Evolutionary conservation across 64 coral and sea anemone species (phyloP), one percentile per base, ranked within the genome.

Genomic region (Dendrophyllia cribrosa): DNA sequence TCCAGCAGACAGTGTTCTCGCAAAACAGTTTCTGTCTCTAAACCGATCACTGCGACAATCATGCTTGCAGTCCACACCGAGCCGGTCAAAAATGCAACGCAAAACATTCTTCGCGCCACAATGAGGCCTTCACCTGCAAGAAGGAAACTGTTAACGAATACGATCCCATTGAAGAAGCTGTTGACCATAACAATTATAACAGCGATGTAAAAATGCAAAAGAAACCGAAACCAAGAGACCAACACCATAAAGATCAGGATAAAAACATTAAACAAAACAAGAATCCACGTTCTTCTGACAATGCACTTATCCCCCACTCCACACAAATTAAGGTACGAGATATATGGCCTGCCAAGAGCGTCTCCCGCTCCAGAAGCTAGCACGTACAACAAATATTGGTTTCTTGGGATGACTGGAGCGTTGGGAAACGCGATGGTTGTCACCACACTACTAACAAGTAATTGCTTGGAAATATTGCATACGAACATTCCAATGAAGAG

Each of bases 321-420:
- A 76, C 74, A 53, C 14, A 51, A 51, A 76, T 45, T 20, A 0
- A 76, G n/a, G 47, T n/a, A 21, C 7, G 15, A 45, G 51, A 76
- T 4, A 10, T 76, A 76, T 51, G 74, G 17, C 51, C 74, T 76
- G 5, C 74, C 74, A 76, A 52, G n/a, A 1, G 51, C 4, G 5
- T 76, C 74, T 20, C 74, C 74, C 20, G 16, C 5, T 4, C 74
- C 74, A 5, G 49, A 45, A 1, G 74, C 74, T 17, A 76, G 15
- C 49, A 76, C 49, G 11, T 76, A 76, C 16, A 76, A 9, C 43
- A 76, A 50, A 76, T 76, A 76, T 51, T 76, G 74, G n/a, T 76
- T 76, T 49, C 74, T 76, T 51, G 74, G 74, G 10, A 47, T 20
- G 3, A 76, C 17, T 51, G 50, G 26, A 25, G n/a, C 26, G 22